Conservation (phyloP, 1,140 invertebrate species). For the Eurosta solidaginis region DNA sequence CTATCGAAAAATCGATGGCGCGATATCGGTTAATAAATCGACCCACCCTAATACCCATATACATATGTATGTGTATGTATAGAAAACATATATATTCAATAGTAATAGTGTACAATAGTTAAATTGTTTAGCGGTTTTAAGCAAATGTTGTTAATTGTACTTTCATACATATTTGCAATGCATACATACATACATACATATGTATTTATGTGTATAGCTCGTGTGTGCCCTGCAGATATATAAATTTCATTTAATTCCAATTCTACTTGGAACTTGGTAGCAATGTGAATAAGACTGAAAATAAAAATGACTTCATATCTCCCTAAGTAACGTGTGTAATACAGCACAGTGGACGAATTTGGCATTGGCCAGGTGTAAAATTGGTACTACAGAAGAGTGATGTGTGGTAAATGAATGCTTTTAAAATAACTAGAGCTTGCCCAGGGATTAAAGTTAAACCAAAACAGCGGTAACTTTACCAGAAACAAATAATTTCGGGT, state of each 20-base stretch:
- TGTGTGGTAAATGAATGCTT: too few relatives aligned
- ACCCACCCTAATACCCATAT: too few relatives aligned
- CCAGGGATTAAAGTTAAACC: too few relatives aligned
- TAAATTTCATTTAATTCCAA: constrained; percentile 17
- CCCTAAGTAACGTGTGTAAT: background rate
- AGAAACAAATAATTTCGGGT: too few relatives aligned
- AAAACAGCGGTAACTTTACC: too few relatives aligned
- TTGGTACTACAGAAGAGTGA: too few relatives aligned
- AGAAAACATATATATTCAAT: background rate
- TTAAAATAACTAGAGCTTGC: too few relatives aligned
- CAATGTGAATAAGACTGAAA: background rate
- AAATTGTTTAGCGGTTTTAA: background rate
- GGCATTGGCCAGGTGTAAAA: too few relatives aligned
- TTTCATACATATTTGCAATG: background rate
- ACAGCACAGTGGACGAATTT: background rate
- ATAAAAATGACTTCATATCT: constrained; percentile 25
- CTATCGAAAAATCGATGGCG: too few relatives aligned
- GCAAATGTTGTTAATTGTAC: background rate
- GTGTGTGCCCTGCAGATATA: constrained; percentile 13
- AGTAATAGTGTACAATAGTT: background rate
- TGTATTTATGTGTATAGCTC: background rate
- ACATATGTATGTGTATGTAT: background rate
- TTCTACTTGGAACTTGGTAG: background rate
- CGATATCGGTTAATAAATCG: too few relatives aligned
- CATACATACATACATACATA: background rate